Evolutionary conservation across 2,888 invertebrate genomes (phyloP).

Genomic region (Deilephila porcellus): DNA sequence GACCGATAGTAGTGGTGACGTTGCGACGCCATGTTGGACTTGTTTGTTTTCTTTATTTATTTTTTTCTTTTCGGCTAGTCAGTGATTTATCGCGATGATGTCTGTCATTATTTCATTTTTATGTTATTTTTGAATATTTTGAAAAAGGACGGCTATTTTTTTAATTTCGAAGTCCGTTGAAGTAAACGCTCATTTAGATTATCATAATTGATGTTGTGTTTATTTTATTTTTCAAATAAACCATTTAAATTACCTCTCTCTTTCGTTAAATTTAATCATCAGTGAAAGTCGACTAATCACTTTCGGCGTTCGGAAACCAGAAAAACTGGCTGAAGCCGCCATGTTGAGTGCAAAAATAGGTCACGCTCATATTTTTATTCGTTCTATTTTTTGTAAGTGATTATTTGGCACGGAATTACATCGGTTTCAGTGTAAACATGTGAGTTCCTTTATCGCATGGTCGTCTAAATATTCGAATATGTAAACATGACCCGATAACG

Average conservation of each 20-base stretch:
- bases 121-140: conserved; percentile 3
- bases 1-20: conserved; percentile 75
- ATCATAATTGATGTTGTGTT: not conserved
- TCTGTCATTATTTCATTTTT: not conserved
- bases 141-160: not conserved
- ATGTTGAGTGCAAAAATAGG: conserved; percentile 25
- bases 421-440: conserved; percentile 7
- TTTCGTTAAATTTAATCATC: conserved; percentile 3
- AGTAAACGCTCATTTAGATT: not conserved
- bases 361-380: conserved; percentile 28
- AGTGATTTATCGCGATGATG: not conserved
- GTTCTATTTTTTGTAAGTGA: conserved; percentile 19
- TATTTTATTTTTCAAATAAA: not conserved
- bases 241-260: not conserved
- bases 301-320: conserved; percentile 17
- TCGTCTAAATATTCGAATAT: conserved; percentile 31
- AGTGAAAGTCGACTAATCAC: conserved; percentile 19
- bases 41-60: conserved; percentile 62
- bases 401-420: conserved; percentile 27
- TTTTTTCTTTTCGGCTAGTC: conserved; percentile 47
- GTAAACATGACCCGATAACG: conserved; percentile 40
- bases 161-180: not conserved
- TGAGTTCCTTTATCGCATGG: not conserved
- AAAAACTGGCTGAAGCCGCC: conserved; percentile 10
- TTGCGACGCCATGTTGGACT: conserved; percentile 61